A percentile compares a stretch with the other conserved stretches of the same genome.
phyloP scores from a whole-genome alignment of 1,140 invertebrate genomes.

The Branchinecta lynchi region DNA sequence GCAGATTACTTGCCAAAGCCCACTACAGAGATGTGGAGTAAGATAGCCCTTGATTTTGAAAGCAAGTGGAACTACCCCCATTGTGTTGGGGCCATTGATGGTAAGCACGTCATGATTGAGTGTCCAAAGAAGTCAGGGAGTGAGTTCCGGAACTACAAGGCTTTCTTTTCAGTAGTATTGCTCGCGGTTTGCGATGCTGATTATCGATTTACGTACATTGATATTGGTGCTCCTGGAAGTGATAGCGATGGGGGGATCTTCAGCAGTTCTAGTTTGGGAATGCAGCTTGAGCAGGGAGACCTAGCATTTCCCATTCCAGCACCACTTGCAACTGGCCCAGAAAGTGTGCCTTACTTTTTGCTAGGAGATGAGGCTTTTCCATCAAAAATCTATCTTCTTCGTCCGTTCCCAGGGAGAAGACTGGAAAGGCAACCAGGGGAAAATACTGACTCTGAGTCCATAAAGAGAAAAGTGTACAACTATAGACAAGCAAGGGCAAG shows the following conservation, averaged over 20 bases:
- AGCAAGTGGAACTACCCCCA: constrained; percentile 28
- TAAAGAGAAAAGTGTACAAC: too few relatives aligned
- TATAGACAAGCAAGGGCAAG: not conserved
- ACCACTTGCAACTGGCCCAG: not conserved
- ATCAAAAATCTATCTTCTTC: too few relatives aligned
- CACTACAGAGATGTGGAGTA: too few relatives aligned
- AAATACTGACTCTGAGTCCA: too few relatives aligned
- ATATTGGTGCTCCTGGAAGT: constrained; percentile 22
- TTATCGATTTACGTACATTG: constrained; percentile 32
- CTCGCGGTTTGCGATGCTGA: constrained; percentile 35
- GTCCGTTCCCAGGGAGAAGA: too few relatives aligned
- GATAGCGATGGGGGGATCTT: constrained; percentile 21
- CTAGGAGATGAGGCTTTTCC: too few relatives aligned
- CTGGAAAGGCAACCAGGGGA: too few relatives aligned
- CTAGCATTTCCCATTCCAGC: not conserved
- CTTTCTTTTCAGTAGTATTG: constrained; percentile 36
- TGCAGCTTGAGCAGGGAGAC: not conserved
- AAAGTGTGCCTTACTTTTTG: too few relatives aligned
- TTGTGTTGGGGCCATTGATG: constrained; percentile 34
- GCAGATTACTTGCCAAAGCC: too few relatives aligned
- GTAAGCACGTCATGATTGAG: constrained; percentile 36
- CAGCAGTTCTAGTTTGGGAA: constrained; percentile 20
- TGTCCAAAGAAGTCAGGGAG: constrained; percentile 31
- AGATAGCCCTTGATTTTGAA: too few relatives aligned
- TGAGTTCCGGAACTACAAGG: constrained; percentile 38